phyloP scores from a whole-genome alignment of 2,797 vertebrate species.

The Coregonus ussuriensis region DNA sequence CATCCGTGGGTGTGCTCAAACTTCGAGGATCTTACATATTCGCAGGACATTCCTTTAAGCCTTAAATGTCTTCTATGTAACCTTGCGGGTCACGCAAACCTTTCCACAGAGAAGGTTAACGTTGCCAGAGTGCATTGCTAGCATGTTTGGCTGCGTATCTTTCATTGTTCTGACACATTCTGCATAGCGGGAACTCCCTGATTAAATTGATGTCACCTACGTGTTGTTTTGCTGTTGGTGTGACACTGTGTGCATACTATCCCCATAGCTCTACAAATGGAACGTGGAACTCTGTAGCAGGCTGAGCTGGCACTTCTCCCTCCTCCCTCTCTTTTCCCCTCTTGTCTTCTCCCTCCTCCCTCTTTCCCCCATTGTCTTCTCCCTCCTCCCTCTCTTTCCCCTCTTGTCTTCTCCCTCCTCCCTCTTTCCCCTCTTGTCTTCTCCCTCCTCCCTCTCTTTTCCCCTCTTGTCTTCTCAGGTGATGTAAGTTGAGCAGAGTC shows the following conservation, averaged over 20 bases:
- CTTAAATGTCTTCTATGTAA: not conserved
- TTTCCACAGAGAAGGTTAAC: constrained; percentile 9
- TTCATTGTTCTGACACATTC: constrained; percentile 34
- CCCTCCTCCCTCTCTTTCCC: too few relatives aligned
- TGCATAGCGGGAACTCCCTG: constrained; percentile 6
- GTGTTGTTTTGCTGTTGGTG: not conserved
- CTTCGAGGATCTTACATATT: constrained; percentile 38
- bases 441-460: not conserved
- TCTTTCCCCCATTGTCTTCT: too few relatives aligned
- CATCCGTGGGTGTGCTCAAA: constrained; percentile 42
- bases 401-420: too few relatives aligned
- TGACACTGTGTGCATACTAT: not conserved
- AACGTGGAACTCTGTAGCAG: not conserved
- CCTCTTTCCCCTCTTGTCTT: too few relatives aligned
- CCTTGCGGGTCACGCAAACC: constrained; percentile 55
- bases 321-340: too few relatives aligned
- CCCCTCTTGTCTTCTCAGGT: too few relatives aligned
- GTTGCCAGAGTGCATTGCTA: constrained; percentile 30
- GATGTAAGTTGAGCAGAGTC: too few relatives aligned
- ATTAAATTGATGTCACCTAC: not conserved
- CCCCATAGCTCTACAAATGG: not conserved
- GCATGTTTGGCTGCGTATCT: constrained; percentile 23
- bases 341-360: too few relatives aligned
- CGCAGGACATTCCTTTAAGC: constrained; percentile 54
- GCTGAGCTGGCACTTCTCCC: not conserved